Evolutionary conservation across 2,888 invertebrate species (phyloP), one percentile per base, ranked within the genome.

Genomic region (Latrodectus elegans): DNA sequence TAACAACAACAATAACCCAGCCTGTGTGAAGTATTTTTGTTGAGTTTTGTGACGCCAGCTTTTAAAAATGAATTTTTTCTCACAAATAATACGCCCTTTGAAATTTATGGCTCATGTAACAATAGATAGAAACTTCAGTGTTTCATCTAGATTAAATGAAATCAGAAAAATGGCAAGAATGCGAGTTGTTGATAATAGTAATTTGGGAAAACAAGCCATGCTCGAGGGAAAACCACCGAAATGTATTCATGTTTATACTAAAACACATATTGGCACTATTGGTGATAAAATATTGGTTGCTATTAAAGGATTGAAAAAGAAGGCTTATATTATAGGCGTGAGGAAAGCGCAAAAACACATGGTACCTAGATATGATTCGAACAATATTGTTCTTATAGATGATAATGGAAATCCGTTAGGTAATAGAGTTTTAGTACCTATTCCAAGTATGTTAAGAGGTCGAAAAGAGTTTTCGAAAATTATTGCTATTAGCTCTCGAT

Each of bases 171-270:
- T 97, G 90, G 94, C 96, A 1, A 94, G 97, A 75, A 93, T 99
- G 17, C 94, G 97, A 91, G 97, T 99, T 9, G 99, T 99, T 4
- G 99, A 99, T 92, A 99, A 99, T 92, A 98, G 98, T 82, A 95
- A 96, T 90, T 95, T 99, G 88, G 99, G 99, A 60, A 97, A 97
- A 92, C 94, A 96, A 92, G 98, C 99, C 1, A 97, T 97, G 96
- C 95, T 96, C 2, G 96, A 97, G 92, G 99, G 99, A 73, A 96
- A 96, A 92, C 97, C 98, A 14, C 97, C 99, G 0, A 95, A 95
- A 92, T 95, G 96, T 91, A 99, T 99, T 91, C 97, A 99, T 92
- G 95, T 99, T 84, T 99, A 98, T 91, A 98, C 96, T 92, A 96
- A 95, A 93, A 86, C 82, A n/a, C 75, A 74, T 22, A 74, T 89